Percentiles rank a stretch among this genome's conserved stretches.
These are phyloP conservation scores for Drosophila lini DNA, from an alignment of 1,140 invertebrate species.

Conservation along the genomic window DNA sequence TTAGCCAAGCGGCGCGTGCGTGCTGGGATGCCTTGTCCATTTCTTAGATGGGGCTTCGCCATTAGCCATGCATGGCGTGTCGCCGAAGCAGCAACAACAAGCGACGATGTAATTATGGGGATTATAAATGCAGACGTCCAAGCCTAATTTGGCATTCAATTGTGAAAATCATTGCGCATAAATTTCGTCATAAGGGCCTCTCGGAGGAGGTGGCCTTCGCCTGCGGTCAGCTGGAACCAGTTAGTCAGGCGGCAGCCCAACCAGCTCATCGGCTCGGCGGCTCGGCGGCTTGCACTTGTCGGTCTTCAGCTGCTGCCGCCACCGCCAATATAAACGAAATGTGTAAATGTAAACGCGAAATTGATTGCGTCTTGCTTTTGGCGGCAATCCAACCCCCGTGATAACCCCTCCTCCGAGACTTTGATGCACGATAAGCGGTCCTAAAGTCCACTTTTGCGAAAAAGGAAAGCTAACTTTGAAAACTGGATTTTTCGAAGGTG, in stretches of 20 bases:
- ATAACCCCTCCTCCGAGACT: constrained; percentile 24
- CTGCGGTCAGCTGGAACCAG: constrained; percentile 70
- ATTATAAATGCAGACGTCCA: constrained; percentile 63
- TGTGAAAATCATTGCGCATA: constrained; percentile 70
- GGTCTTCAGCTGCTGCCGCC: constrained; percentile 38
- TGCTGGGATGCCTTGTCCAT: constrained; percentile 54
- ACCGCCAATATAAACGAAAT: constrained; percentile 34
- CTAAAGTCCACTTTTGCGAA: constrained; percentile 18
- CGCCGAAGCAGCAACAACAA: constrained; percentile 40
- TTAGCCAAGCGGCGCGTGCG: constrained; percentile 65
- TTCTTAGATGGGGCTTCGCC: constrained; percentile 41
- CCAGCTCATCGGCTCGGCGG: constrained; percentile 15
- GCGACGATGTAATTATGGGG: constrained; percentile 48
- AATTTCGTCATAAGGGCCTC: constrained; percentile 74
- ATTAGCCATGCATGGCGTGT: constrained; percentile 75
- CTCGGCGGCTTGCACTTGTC: constrained; percentile 60
- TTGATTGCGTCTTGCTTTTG: constrained; percentile 46
- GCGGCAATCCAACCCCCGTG: constrained; percentile 42
- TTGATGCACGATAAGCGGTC: constrained; percentile 25
- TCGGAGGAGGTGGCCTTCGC: constrained; percentile 57
- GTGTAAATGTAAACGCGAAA: constrained; percentile 27
- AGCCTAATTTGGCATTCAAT: constrained; percentile 76
- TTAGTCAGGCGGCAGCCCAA: constrained; percentile 41
- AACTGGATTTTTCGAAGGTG: not conserved
- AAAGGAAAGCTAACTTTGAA: not conserved